phyloP scores from a whole-genome alignment of 1,140 invertebrate genomes.

The Eriosoma lanigerum region DNA sequence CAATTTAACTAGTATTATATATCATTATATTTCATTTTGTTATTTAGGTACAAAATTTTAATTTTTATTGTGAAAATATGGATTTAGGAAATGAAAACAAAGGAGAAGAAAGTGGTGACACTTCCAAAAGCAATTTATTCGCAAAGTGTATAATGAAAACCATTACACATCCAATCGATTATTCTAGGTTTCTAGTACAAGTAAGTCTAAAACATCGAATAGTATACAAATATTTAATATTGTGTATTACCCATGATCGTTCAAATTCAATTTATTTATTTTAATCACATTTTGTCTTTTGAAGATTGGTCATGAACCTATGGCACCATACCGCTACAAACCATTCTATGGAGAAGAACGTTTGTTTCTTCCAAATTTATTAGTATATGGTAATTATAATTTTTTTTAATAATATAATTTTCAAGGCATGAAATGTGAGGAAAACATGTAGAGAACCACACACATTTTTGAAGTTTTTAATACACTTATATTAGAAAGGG shows the following conservation, averaged over 20 bases:
- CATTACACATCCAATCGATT: constrained; percentile 3
- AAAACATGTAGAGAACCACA: no score
- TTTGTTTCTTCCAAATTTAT: constrained; percentile 81
- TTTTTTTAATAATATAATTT: constrained; percentile 46
- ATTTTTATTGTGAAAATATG: background rate
- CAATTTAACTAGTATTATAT: no score
- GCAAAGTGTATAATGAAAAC: constrained; percentile 21
- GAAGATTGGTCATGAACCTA: constrained; percentile 83
- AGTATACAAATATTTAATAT: background rate
- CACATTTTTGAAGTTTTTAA: no score
- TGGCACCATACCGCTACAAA: constrained; percentile 70
- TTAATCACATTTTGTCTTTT: constrained; percentile 53
- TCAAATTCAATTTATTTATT: background rate
- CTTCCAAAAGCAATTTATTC: background rate
- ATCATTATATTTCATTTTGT: no score
- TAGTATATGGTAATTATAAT: constrained; percentile 81
- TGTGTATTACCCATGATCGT: background rate
- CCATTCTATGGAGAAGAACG: constrained; percentile 77
- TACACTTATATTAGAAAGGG: no score
- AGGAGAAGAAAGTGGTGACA: background rate
- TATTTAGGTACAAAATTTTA: no score
- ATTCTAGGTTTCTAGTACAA: constrained; percentile 27
- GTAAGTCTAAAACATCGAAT: background rate
- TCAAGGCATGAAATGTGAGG: no score
- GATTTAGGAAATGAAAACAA: background rate